A percentile compares a stretch with the other conserved stretches of the same genome.
Evolutionary conservation across 1,140 invertebrate species (phyloP).

Genomic region (Ceratoteleas bidentatus): DNA sequence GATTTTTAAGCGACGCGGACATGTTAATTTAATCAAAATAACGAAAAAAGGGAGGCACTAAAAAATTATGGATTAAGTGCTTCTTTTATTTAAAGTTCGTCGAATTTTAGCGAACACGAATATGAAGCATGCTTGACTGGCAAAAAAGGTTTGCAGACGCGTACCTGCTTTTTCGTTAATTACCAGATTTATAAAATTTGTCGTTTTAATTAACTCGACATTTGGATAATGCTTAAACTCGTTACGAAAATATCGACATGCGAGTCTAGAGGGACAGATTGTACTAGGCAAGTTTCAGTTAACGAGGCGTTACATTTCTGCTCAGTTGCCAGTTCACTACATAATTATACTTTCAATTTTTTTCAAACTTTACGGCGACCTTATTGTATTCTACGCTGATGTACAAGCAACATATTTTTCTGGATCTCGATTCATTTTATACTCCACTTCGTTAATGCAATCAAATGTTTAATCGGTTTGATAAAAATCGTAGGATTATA

Average conservation of each 20-base stretch:
- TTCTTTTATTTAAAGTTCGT: no score
- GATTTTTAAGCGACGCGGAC: neutral
- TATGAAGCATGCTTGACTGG: no score
- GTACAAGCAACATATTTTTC: neutral
- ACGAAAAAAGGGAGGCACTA: neutral
- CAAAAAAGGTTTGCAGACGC: no score
- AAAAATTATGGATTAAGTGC: no score
- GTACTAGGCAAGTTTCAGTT: neutral
- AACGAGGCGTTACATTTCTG: conserved; percentile 3
- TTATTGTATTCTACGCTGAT: neutral
- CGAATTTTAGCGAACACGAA: no score
- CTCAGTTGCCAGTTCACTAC: conserved; percentile 5
- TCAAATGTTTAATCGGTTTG: neutral
- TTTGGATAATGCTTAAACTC: neutral
- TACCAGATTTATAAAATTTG: neutral
- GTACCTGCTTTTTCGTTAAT: neutral
- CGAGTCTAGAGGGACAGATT: neutral
- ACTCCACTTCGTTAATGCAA: neutral
- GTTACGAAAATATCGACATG: neutral
- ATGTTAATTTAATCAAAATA: neutral
- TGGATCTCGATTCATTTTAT: neutral
- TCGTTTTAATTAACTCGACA: neutral
- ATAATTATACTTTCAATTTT: conserved; percentile 4
- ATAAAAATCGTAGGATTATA: neutral
- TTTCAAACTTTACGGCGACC: neutral